Evolutionary conservation across 2,888 invertebrate species (phyloP), one percentile per base, ranked within the genome.

Genomic region (Exephanes ischioxanthus): DNA sequence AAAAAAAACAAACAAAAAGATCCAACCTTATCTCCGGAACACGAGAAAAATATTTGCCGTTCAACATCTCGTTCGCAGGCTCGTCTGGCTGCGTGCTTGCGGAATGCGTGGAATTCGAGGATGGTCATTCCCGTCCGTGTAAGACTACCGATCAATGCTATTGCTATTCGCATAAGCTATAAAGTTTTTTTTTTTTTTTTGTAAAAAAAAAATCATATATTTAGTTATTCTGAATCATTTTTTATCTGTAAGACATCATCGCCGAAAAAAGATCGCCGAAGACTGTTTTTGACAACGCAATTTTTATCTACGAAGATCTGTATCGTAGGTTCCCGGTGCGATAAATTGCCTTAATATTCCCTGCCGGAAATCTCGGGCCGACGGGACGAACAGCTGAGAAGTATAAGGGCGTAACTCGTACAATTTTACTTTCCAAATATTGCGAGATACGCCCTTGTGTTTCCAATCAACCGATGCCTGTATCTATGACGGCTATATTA

Each of bases 21-120:
- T 26, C 30, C 68, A 22, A 41, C 48, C 14, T 80, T 80, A 80
- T 84, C 80, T 84, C 72, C 2, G 48, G 30, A 71, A 80, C 71
- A 58, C 76, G 72, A 72, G 72, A 48, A 72, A 72, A 79, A 76
- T 84, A 72, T 80, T 80, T 77, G n/a, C 37, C 11, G 30, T 66
- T 77, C 53, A 3, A 51, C 3, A 48, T 41, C 51, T 33, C 41
- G 51, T 61, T 48, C 61, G 16, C 55, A 45, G 61, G 22, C 19
- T 16, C 30, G 22, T 30, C 45, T 37, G n/a, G 26, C 70, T n/a
- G 70, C 51, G 30, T 51, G 30, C 30, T 33, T 9, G 48, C 14
- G 76, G 51, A 76, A 76, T 37, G 41, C 61, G 37, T 53, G 66
- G 66, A 76, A 76, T 48, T 16, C 5, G 22, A 26, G 16, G 26